Evolutionary conservation across 92 coral and sea anemone species (phyloP), one percentile per base, ranked within the genome.

Genomic region (Zoanthus sansibaricus): DNA sequence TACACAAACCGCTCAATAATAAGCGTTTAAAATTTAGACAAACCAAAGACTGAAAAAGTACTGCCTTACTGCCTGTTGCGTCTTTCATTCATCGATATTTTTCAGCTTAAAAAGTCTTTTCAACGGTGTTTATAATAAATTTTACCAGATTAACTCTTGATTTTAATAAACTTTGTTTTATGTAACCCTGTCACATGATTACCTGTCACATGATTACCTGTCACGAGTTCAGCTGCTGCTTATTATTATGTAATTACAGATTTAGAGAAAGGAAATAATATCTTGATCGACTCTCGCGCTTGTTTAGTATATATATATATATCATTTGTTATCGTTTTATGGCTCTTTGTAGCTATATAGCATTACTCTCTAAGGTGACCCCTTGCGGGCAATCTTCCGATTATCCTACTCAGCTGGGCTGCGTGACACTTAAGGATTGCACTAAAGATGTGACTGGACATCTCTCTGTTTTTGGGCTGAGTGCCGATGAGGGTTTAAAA

Each of bases 381-480:
- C 86, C 75, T 32, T 82, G 86, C 59, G 62, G 86, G 76, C 75
- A 66, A 64, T 82, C 86, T 44, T 61, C 74, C 11, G 86, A 82
- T 82, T 67, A 82, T 64, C 54, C 75, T 45, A 18, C 62, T 66
- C 61, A 72, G 86, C 56, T 61, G 72, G 58, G 44, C 4, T 46
- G 58, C 45, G 72, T 52, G 74, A 82, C 72, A 25, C 85, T 79
- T 15, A 61, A 54, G 85, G 75, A 87, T 45, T 78, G 90, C 52
- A 87, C 79, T 14, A 87, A 20, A 70, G 90, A 87, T 79, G 86
- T 87, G 12, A 69, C 71, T 37, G 68, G 90, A 11, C 86, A 79
- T 48, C 71, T 87, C 31, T 64, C 46, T 47, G 74, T n/a, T 62
- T 71, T 87, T 6, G 46, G 73, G 82, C 84, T 87, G 56, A 69